Base-by-base conservation (phyloP, 2,888 invertebrate species). In the Andricus curvator region DNA sequence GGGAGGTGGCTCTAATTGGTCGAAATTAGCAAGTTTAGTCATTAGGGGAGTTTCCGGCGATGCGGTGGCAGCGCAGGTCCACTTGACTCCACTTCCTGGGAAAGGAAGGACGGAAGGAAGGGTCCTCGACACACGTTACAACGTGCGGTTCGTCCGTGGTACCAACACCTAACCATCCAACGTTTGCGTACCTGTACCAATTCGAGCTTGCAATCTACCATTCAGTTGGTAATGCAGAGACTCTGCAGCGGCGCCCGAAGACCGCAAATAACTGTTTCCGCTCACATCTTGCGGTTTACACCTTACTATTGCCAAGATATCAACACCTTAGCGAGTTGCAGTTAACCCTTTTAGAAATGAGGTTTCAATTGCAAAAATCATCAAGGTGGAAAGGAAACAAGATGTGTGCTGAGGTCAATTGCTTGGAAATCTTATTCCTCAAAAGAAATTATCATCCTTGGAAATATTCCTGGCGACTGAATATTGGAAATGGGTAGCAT, bases 1-100 rank as follows among this genome's bases (percentile, higher is more conserved):
- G 85, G 85, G 83, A 85, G 87, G 85, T 82, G 87, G 86, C 89
- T 87, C 91, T 92, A 92, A 92, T 92, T 92, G 92, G 91, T 90
- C 89, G 90, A 92, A 92, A 92, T 92, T 92, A 92, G 92, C 92
- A 92, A 92, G 92, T 92, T 92, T 92, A 91, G 92, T 92, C 92
- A 92, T 92, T 92, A 92, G 91, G 87, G 86, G 91, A 92, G 92
- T 92, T 92, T 92, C 91, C 91, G 88, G 86, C 88, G 88, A 88
- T 88, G 89, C 82, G 88, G 88, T 85, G 86, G 86, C 87, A 87
- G 88, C 85, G 87, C 85, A 84, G 86, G 89, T 89, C 90, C 90
- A 90, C 90, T 90, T 89, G 90, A 89, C 89, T 90, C 87, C 86
- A 88, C 89, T 90, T 89, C 88, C 88, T 88, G 86, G 86, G 88